Percentiles rank a stretch among this genome's conserved stretches.
Conservation (phyloP, 2,888 invertebrate species). For the Molorchus minor region DNA sequence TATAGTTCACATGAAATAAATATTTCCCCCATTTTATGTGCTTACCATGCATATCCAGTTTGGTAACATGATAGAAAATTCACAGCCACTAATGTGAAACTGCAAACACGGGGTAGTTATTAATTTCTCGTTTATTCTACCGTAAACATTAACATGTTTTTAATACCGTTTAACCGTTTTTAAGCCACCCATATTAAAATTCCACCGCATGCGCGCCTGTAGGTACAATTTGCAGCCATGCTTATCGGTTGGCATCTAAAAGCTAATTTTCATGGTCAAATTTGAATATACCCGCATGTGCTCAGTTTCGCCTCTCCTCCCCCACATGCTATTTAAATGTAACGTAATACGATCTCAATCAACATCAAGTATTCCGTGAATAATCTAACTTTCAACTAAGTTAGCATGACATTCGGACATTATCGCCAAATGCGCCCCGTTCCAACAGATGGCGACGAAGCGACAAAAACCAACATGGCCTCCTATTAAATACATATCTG, state of each 20-base stretch:
- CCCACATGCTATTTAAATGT: conserved; percentile 52
- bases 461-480: conserved; percentile 25
- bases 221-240: no score
- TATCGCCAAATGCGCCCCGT: conserved; percentile 54
- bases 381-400: conserved; percentile 52
- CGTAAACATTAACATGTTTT: no score
- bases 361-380: conserved; percentile 56
- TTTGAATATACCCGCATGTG: conserved; percentile 15
- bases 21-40: no score
- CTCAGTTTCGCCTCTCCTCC: conserved; percentile 17
- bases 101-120: no score
- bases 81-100: no score
- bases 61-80: no score
- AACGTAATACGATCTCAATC: conserved; percentile 58
- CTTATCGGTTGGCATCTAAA: conserved; percentile 18
- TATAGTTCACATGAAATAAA: no score
- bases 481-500: conserved; percentile 23
- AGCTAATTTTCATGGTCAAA: conserved; percentile 15
- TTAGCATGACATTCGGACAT: conserved; percentile 57
- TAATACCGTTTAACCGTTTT: no score
- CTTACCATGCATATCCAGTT: no score
- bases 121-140: no score
- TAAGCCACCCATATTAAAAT: no score
- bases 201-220: no score
- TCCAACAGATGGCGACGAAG: conserved; percentile 52